Percentiles rank a stretch among this genome's conserved stretches.
These are phyloP conservation scores for Perdita meconis DNA, from an alignment of 2,888 invertebrate genomes.

Conservation along the genomic window DNA sequence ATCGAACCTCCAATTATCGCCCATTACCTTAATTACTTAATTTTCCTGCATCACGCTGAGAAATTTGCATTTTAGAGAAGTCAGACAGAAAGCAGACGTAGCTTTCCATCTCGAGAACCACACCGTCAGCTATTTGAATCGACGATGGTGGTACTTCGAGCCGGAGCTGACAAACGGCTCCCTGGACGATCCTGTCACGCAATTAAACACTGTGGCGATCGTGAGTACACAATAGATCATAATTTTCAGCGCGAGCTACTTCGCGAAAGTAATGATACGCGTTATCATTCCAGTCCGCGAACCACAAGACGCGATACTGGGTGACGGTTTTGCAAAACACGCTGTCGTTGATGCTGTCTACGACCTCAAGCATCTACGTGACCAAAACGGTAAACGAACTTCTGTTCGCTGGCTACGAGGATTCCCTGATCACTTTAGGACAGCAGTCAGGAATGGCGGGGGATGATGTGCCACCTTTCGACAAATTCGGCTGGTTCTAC, in stretches of 20 bases:
- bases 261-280: background rate
- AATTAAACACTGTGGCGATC: conserved; percentile 91
- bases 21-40: background rate
- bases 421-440: conserved; percentile 89
- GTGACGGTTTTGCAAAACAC: conserved; percentile 86
- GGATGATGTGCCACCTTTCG: conserved; percentile 86
- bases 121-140: conserved; percentile 90
- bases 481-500: conserved; percentile 95
- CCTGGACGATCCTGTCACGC: conserved; percentile 89
- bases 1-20: too few species aligned
- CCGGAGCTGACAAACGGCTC: conserved; percentile 88
- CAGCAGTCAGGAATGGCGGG: conserved; percentile 85
- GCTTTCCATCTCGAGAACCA: conserved; percentile 89
- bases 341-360: conserved; percentile 87
- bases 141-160: conserved; percentile 90
- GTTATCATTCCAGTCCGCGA: conserved; percentile 85
- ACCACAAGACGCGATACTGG: conserved; percentile 87
- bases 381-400: conserved; percentile 89
- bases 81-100: conserved; percentile 90
- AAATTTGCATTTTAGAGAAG: conserved; percentile 86
- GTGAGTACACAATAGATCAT: conserved; percentile 85
- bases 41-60: background rate
- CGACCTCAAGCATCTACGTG: conserved; percentile 86
- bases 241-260: background rate
- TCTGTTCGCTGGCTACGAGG: conserved; percentile 92